Evolutionary conservation across 1,140 invertebrate species (phyloP), one percentile per base, ranked within the genome.

Genomic region (Drosophila insularis): DNA sequence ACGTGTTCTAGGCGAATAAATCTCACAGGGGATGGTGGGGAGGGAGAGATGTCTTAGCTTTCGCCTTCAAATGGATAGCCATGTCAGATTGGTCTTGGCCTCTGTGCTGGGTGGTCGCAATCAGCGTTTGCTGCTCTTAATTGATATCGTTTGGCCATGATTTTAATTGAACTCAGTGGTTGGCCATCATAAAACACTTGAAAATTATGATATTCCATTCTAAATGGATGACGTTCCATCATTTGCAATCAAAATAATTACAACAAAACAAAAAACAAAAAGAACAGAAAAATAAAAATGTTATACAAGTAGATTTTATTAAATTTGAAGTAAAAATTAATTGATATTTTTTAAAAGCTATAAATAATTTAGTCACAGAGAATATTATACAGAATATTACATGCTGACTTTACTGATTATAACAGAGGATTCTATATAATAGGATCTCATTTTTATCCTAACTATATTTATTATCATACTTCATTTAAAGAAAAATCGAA

Each of bases 101-200:
- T 37, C 31, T 17, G 17, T 17, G 14, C 23, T 40, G 56, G 68
- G 40, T 85, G 77, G 68, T 62, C 74, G 79, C 81, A 85, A 85
- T 85, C 81, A 85, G 78, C 61, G 65, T 63, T 73, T 79, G 43
- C 64, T 65, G 68, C 74, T 78, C 81, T 85, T 85, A 81, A 85
- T 85, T 85, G 82, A 85, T 87, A 87, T 87, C 76, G 80, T 74
- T 85, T 59, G 74, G 78, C 67, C 78, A 81, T 78, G 82, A 85
- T 81, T 85, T 85, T 86, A 85, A 85, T 85, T 85, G 78, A 85
- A 86, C 43, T 10, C 81, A 78, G 78, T 67, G 81, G 78, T 82
- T 71, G 81, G 54, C 65, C 71, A 86, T 81, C 43, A 50, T 50
- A 50, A 50, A 81, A 81, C 68, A 62, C 78, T 81, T 40, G 50